Evolutionary conservation across 37 sponge, comb jelly and placozoan species (phyloP), one percentile per base, ranked within the genome.

Genomic region (Geodia barretti): DNA sequence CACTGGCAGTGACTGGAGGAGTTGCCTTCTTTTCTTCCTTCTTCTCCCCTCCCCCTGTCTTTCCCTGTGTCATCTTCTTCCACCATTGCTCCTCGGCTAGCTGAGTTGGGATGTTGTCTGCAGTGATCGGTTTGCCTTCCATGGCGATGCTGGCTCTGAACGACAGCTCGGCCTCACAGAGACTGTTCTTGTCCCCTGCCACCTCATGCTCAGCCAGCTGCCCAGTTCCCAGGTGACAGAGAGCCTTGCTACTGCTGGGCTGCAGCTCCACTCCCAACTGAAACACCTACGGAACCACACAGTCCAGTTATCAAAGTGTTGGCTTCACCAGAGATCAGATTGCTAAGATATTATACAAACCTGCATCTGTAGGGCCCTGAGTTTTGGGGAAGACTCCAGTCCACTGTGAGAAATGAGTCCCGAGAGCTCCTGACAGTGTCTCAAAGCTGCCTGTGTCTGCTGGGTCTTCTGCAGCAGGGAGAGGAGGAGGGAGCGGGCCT

Each of bases 41-140:
- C 67, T 72, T 79, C 31, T 71, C 58, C 0, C 67, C 33, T 74
- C 74, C 43, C 9, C 19, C 62, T 23, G 82, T 79, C 19, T 65
- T 72, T 42, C 62, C 61, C 29, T 40, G 32, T 29, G n/a, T 83
- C 24, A 47, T 41, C 32, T 83, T 60, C 68, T 89, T 85, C 87
- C 94, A 98, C 98, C 98, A 98, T 11, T 86, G 65, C 86, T 93
- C 83, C 64, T 78, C 70, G 11, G 41, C 35, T 14, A 98, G 87
- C 3, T 77, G 41, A 19, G 79, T 76, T 32, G 94, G 94, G 3
- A 89, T 74, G n/a, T 62, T 62, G n/a, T 64, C 39, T 9, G 70
- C 69, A 8, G 34, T 24, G 1, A 77, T 72, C 0, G 89, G 77
- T 72, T 86, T 83, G 4, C 98, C 98, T 54, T 95, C 96, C 68